Evolutionary conservation across 1,140 invertebrate species (phyloP).

Genomic region (Branchinecta lindahli): DNA sequence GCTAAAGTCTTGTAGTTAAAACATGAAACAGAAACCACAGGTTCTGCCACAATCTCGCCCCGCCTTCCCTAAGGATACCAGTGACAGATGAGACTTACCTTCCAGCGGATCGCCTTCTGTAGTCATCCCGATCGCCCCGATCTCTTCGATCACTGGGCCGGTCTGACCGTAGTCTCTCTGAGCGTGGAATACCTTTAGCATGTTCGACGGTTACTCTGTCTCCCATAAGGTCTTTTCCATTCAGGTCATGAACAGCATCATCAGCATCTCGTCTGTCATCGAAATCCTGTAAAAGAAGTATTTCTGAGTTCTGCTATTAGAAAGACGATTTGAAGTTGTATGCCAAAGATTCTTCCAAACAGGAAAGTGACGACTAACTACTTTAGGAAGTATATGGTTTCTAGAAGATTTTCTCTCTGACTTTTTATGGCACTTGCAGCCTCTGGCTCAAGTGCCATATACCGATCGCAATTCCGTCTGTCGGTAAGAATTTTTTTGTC

Average conservation of each 20-base stretch:
- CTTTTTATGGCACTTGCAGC: too few relatives aligned
- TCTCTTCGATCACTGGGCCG: conserved; percentile 15
- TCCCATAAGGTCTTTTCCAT: conserved; percentile 41
- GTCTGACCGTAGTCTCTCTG: conserved; percentile 20
- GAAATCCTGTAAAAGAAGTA: conserved; percentile 30
- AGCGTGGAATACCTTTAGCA: conserved; percentile 23
- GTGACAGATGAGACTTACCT: not conserved
- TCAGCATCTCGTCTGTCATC: conserved; percentile 43
- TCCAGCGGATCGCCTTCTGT: not conserved
- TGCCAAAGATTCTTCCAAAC: too few relatives aligned
- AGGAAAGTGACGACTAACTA: too few relatives aligned
- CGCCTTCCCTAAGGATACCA: not conserved
- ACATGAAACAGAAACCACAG: too few relatives aligned
- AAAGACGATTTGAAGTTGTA: too few relatives aligned
- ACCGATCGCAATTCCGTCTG: too few relatives aligned
- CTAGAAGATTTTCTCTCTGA: too few relatives aligned
- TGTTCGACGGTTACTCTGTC: conserved; percentile 29
- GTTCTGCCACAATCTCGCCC: not conserved
- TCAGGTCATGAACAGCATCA: conserved; percentile 44
- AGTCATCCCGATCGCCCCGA: conserved; percentile 14
- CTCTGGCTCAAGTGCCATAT: too few relatives aligned
- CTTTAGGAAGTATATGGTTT: too few relatives aligned
- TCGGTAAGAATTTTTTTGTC: too few relatives aligned
- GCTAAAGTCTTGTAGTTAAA: too few relatives aligned
- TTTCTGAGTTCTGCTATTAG: not conserved